A percentile compares a stretch with the other conserved stretches of the same genome.
Evolutionary conservation across 92 coral and sea anemone genomes (phyloP).

Genomic region (Plumapathes pennacea): DNA sequence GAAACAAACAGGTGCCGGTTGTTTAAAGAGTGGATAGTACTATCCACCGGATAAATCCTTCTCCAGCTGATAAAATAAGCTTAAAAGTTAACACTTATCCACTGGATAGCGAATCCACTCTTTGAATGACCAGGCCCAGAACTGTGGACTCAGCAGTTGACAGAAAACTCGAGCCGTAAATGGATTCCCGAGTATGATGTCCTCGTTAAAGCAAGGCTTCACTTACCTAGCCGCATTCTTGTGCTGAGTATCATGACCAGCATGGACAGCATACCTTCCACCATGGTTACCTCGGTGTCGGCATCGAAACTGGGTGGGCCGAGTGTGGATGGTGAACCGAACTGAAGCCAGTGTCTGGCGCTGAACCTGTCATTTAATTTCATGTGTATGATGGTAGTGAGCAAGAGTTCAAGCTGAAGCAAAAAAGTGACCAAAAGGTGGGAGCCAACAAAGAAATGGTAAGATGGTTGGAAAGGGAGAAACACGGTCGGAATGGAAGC

Average conservation of each 20-base stretch:
- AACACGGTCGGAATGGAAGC: background rate
- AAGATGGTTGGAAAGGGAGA: too few relatives aligned
- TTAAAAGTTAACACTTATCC: background rate
- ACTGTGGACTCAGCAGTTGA: too few relatives aligned
- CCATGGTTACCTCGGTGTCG: constrained; percentile 82
- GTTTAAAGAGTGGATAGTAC: too few relatives aligned
- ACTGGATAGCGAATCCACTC: too few relatives aligned
- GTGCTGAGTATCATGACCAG: constrained; percentile 79
- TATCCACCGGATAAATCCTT: too few relatives aligned
- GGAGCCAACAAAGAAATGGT: too few relatives aligned
- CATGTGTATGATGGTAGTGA: background rate
- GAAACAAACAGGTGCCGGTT: too few relatives aligned
- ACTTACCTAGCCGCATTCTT: constrained; percentile 83
- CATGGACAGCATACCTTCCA: constrained; percentile 87
- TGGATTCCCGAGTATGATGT: too few relatives aligned
- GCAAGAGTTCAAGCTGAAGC: background rate
- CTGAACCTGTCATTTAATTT: constrained; percentile 58
- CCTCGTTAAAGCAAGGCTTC: too few relatives aligned
- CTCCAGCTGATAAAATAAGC: too few relatives aligned
- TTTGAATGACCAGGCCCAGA: too few relatives aligned
- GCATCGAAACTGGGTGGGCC: constrained; percentile 84
- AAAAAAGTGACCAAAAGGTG: background rate
- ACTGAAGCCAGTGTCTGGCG: constrained; percentile 90
- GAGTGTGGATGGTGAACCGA: constrained; percentile 72
- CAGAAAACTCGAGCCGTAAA: too few relatives aligned